Evolutionary conservation across 2,797 vertebrate species (phyloP), one percentile per base, ranked within the genome.

Genomic region (Selene dorsalis): DNA sequence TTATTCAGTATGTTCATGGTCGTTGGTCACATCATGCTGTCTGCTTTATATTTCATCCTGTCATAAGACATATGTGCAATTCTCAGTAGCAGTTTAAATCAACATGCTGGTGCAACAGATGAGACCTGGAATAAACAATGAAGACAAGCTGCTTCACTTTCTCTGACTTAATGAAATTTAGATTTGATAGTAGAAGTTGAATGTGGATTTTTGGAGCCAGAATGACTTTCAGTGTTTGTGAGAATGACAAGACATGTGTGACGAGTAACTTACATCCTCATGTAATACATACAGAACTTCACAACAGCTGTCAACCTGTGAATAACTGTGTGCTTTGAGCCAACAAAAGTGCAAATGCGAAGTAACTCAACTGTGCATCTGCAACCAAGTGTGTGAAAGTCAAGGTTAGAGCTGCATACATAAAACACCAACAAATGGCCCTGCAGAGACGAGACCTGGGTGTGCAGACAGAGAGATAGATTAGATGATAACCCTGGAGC

Each of bases 321-420:
- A 6, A 48, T 20, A 32, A 28, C 10, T 24, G 22, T 58, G 5
- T 26, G 16, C 32, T 32, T 52, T 6, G 3, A 26, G 39, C 39
- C 39, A 43, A 53, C 68, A 39, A 68, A 55, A 5, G 32, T 73
- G 30, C 6, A 47, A 72, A 56, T 26, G 30, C 47, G 67, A 83
- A 75, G 69, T 58, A 69, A 69, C 28, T 63, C 24, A 39, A 9
- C 17, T 26, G 30, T 59, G 39, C n/a, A 13, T 80, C 58, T 53
- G 68, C 32, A 8, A 55, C 1, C 0, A 16, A 35, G 65, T 61
- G 68, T 83, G 64, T 83, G 61, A 71, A 73, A 68, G 76, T 71
- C 85, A 89, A 89, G 88, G 87, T 88, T 83, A 88, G 71, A 68
- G 69, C 77, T 82, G 82, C 77, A 78, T 82, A 71, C 67, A 81